Evolutionary conservation across 35 echinoderm and acorn worm genomes (phyloP).

Genomic region (Strongylocentrotus purpuratus): DNA sequence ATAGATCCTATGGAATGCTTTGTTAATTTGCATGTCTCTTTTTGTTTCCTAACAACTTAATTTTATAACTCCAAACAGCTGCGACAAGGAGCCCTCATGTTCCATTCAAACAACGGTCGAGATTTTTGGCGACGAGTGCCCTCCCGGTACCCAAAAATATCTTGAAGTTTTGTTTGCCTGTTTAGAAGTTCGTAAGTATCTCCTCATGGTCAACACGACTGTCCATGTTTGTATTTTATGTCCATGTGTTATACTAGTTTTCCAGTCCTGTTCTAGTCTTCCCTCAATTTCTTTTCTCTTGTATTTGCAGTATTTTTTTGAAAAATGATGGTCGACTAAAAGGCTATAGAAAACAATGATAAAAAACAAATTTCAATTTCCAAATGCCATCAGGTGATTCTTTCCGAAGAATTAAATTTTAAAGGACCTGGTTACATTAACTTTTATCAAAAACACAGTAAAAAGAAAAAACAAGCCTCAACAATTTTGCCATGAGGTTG

Average conservation of each 20-base stretch:
- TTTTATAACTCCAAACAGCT: constrained; percentile 43
- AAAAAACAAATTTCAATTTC: background rate
- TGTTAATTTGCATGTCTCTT: constrained; percentile 64
- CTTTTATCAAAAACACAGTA: too few species aligned
- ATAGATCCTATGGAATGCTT: constrained; percentile 25
- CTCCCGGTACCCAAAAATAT: constrained; percentile 65
- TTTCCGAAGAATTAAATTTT: too few species aligned
- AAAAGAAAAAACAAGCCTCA: too few species aligned
- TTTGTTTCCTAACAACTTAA: constrained; percentile 50
- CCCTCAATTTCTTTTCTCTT: background rate
- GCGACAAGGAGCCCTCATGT: constrained; percentile 50
- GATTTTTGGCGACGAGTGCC: constrained; percentile 56
- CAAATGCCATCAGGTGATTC: too few species aligned
- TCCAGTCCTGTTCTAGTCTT: background rate
- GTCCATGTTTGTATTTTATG: background rate
- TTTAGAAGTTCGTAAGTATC: constrained; percentile 61
- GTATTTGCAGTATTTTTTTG: background rate
- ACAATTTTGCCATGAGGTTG: too few species aligned
- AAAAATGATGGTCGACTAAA: background rate
- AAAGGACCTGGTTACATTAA: too few species aligned
- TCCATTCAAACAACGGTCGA: constrained; percentile 6
- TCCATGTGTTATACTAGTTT: background rate
- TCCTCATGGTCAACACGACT: background rate
- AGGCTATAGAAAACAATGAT: background rate
- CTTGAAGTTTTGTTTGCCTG: constrained; percentile 74